Percentiles rank a stretch among this genome's conserved stretches.
Evolutionary conservation across 2,888 invertebrate species (phyloP).

Genomic region (Drosophila trichaetosa): DNA sequence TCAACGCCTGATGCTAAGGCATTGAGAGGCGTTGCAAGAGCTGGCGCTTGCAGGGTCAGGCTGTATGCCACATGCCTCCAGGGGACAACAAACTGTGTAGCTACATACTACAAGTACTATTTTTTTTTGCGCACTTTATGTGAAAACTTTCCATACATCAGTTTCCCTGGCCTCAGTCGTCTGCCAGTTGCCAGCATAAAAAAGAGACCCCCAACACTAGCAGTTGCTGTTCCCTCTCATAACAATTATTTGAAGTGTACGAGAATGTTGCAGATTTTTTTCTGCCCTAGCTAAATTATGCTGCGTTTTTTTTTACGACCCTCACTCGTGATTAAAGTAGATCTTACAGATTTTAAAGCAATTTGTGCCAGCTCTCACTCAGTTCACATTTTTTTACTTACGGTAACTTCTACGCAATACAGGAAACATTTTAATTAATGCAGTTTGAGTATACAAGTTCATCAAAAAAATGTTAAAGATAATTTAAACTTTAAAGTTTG

Average conservation of each 20-base stretch:
- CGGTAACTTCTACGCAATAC: background rate
- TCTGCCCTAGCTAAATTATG: slow-evolving; percentile 19
- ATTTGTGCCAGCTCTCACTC: slow-evolving; percentile 14
- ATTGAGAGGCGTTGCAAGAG: background rate
- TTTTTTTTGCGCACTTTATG: slow-evolving; percentile 33
- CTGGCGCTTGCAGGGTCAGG: slow-evolving; percentile 34
- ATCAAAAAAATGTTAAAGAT: background rate
- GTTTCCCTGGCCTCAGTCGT: slow-evolving; percentile 20
- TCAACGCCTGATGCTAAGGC: slow-evolving; percentile 37
- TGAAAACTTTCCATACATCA: slow-evolving; percentile 43
- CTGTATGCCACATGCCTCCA: slow-evolving; percentile 19
- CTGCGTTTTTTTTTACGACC: slow-evolving; percentile 2
- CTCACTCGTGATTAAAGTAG: slow-evolving; percentile 22
- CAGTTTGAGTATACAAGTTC: slow-evolving; percentile 25
- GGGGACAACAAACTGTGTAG: slow-evolving; percentile 44
- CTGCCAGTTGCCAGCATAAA: slow-evolving; percentile 4
- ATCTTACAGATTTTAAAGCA: slow-evolving; percentile 8
- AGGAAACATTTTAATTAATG: slow-evolving; percentile 51
- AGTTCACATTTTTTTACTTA: slow-evolving; percentile 1
- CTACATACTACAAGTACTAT: slow-evolving; percentile 32
- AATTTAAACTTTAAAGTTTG: background rate
- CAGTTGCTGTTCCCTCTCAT: slow-evolving; percentile 25
- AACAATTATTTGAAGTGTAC: slow-evolving; percentile 60
- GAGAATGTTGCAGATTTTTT: slow-evolving; percentile 24
- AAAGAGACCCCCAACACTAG: slow-evolving; percentile 19